Conservation (phyloP, 2,113 vertebrate species). For the Seriola dumerili region DNA sequence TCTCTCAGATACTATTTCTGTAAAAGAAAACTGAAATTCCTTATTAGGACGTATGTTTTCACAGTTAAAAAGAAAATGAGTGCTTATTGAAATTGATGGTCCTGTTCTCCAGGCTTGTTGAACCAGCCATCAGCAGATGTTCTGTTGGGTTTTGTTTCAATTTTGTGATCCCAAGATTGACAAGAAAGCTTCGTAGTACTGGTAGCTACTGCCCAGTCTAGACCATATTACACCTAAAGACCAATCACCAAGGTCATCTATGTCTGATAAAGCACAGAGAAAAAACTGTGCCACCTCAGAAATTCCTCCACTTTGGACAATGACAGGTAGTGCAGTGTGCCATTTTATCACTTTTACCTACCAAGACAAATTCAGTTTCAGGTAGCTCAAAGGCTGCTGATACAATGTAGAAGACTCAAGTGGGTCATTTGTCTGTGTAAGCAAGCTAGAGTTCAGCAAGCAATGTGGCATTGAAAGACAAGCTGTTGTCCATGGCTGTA, state of each 20-base stretch:
- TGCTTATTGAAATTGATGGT: neutral
- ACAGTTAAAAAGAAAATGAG: neutral
- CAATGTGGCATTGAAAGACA: slow-evolving; percentile 8
- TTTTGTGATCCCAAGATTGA: neutral
- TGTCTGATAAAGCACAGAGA: neutral
- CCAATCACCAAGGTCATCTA: neutral
- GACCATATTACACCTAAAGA: slow-evolving; percentile 1
- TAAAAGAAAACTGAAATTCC: slow-evolving; percentile 21
- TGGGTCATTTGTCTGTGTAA: slow-evolving; percentile 12
- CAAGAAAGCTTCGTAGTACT: neutral
- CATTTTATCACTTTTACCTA: neutral
- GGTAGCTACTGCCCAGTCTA: neutral
- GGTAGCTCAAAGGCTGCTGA: neutral
- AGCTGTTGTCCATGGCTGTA: neutral
- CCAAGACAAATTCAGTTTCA: neutral
- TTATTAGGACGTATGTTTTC: neutral
- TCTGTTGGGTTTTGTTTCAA: neutral
- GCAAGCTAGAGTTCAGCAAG: neutral
- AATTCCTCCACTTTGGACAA: neutral
- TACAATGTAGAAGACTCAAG: neutral
- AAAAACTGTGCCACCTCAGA: neutral
- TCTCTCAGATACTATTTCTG: slow-evolving; percentile 11
- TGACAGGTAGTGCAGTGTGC: neutral
- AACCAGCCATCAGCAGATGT: neutral
- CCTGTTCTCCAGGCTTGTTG: slow-evolving; percentile 1